A percentile compares a stretch with the other conserved stretches of the same genome.
phyloP scores from a whole-genome alignment of 2,113 vertebrate species.

The Ellobius talpinus region DNA sequence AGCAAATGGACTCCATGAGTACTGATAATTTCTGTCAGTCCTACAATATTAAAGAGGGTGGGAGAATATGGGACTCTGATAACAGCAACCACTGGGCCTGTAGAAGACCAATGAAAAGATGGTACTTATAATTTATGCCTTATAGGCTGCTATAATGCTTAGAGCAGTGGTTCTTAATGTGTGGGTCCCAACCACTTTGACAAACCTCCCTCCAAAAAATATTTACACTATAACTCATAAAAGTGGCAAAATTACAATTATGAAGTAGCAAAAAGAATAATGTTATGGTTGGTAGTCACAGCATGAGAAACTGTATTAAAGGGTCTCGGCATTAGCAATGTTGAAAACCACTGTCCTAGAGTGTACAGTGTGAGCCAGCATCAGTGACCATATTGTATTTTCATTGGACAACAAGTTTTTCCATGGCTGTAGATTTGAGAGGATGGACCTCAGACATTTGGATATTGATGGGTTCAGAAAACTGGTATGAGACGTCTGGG shows the following conservation, averaged over 20 bases:
- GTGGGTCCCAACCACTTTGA: not conserved
- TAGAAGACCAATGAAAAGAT: not conserved
- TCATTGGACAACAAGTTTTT: not conserved
- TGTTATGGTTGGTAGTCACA: not conserved
- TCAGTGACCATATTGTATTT: not conserved
- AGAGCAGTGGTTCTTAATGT: not conserved
- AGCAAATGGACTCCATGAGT: not conserved
- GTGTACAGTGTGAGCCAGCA: not conserved
- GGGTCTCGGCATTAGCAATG: not conserved
- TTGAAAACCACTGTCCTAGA: not conserved
- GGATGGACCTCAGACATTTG: not conserved
- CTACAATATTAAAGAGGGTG: not conserved
- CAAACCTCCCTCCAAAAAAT: not conserved
- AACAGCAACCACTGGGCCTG: not conserved
- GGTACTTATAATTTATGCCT: not conserved
- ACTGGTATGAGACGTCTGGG: not conserved
- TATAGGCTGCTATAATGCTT: not conserved
- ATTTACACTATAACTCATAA: not conserved
- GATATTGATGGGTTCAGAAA: not conserved
- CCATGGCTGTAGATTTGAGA: not conserved
- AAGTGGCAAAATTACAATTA: not conserved
- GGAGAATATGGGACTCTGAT: not conserved
- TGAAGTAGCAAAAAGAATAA: not conserved
- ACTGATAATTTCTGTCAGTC: not conserved
- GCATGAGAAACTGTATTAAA: not conserved